These are phyloP conservation scores for Cryptotermes secundus DNA, from an alignment of 1,140 invertebrate genomes.

Conservation along the genomic window DNA sequence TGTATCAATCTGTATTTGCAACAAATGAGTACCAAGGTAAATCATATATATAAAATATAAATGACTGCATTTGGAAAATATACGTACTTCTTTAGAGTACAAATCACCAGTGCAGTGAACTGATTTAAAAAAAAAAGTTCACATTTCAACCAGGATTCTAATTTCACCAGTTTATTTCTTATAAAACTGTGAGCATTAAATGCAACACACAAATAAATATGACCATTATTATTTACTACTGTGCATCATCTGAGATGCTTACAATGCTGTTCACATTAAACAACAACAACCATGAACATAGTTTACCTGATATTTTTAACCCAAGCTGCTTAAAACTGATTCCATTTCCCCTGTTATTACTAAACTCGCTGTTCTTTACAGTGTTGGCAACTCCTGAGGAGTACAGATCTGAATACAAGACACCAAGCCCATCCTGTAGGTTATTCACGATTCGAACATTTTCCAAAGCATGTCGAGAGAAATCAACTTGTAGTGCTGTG, in stretches of 20 bases:
- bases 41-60: too few species aligned
- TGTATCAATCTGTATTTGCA: too few species aligned
- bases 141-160: neutral
- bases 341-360: conserved; percentile 82
- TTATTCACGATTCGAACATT: conserved; percentile 79
- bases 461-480: conserved; percentile 88
- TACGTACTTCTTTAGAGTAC: too few species aligned
- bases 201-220: neutral
- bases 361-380: conserved; percentile 85
- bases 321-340: conserved; percentile 87
- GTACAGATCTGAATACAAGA: conserved; percentile 87
- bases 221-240: too few species aligned
- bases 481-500: conserved; percentile 90
- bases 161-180: neutral
- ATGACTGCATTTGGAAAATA: too few species aligned
- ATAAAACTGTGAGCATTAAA: neutral
- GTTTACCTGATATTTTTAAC: conserved; percentile 66
- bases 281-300: neutral
- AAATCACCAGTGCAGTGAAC: too few species aligned
- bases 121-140: too few species aligned
- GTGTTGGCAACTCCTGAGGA: conserved; percentile 81
- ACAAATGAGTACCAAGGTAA: too few species aligned
- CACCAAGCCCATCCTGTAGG: conserved; percentile 82
- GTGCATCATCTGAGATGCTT: neutral
- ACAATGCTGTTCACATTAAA: neutral